A percentile compares a stretch with the other conserved stretches of the same genome.
These are phyloP conservation scores for Pimephales promelas DNA, from an alignment of 2,113 vertebrate genomes.

Conservation along the genomic window DNA sequence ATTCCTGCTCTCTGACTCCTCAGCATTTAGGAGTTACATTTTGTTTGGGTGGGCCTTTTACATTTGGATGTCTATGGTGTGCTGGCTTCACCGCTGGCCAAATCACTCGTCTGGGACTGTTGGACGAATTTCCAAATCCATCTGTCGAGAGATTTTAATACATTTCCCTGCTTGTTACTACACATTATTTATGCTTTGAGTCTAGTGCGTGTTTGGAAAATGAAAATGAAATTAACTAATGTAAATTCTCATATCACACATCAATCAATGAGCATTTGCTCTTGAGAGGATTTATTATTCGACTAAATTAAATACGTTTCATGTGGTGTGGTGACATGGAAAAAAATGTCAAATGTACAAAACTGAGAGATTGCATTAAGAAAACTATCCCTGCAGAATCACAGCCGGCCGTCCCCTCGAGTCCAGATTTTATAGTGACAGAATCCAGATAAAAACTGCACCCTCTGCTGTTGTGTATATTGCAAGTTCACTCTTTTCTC, in stretches of 20 bases:
- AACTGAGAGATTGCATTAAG: slow-evolving; percentile 22
- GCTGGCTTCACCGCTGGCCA: neutral
- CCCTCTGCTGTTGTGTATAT: slow-evolving; percentile 49
- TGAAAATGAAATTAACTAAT: slow-evolving; percentile 47
- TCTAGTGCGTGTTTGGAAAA: slow-evolving; percentile 17
- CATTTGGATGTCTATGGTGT: neutral
- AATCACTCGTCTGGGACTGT: slow-evolving; percentile 13
- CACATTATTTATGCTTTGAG: slow-evolving; percentile 35
- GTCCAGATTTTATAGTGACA: slow-evolving; percentile 32
- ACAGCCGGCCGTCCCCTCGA: slow-evolving; percentile 12
- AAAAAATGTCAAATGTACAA: slow-evolving; percentile 3
- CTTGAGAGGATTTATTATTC: slow-evolving; percentile 36
- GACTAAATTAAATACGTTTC: slow-evolving; percentile 42
- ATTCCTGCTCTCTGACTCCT: slow-evolving; percentile 78
- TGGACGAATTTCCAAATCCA: slow-evolving; percentile 4
- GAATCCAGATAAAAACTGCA: slow-evolving; percentile 39
- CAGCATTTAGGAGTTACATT: slow-evolving; percentile 33
- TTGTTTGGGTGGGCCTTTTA: slow-evolving; percentile 41
- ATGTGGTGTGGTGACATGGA: slow-evolving; percentile 32
- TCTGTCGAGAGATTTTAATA: slow-evolving; percentile 32
- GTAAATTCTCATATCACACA: slow-evolving; percentile 44
- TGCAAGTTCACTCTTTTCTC: neutral
- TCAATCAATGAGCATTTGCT: slow-evolving; percentile 34
- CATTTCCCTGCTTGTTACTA: slow-evolving; percentile 9
- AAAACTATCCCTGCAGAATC: slow-evolving; percentile 24